Base-by-base conservation (phyloP, 2,113 vertebrate species). In the Ranitomeya imitator region DNA sequence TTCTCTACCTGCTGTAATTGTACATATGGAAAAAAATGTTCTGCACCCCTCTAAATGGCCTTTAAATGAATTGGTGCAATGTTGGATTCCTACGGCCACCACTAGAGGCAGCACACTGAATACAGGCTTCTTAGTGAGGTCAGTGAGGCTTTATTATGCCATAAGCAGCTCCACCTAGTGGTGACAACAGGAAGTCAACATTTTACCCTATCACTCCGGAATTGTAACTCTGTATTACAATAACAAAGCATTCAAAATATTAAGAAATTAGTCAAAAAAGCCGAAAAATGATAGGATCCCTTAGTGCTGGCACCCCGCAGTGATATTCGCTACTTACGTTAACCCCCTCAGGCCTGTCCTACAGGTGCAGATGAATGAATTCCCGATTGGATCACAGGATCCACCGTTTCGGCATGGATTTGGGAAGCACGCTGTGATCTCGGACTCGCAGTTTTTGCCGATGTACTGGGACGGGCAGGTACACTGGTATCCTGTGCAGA, bases 371-470 rank as follows among this genome's bases (percentile, higher is more conserved):
- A 98, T 93, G 94, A 99, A 99, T 16, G 97, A 94, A 10, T 95
- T 97, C 78, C 97, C 98, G 0, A 98, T 96, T 9, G 97, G 94
- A 88, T 97, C 97, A 12, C 98, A 99, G 0, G 95, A 94, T 0
- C 97, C 98, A 57, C 96, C 94, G 0, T 99, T 98, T 84, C 95
- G 96, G 91, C 98, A 99, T 0, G 97, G 98, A 90, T 97, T 99
- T 79, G 98, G 98, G 89, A 97, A 95, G 91, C 98, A 99, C 18
- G 97, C 96, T 8, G 97, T 99, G 89, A 98, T 96, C 93, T 99
- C 97, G 0, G 96, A 95, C 91, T 99, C 98, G 94, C 98, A 99
- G 90, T 95, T 97, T 85, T 94, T 96, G 45, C 98, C 98, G 0
- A 97, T 99, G 94, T 96, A 98, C 91, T 96, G 96, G 60, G 96